phyloP scores from a whole-genome alignment of 2,888 invertebrate species.

The Eucera pruinosa region DNA sequence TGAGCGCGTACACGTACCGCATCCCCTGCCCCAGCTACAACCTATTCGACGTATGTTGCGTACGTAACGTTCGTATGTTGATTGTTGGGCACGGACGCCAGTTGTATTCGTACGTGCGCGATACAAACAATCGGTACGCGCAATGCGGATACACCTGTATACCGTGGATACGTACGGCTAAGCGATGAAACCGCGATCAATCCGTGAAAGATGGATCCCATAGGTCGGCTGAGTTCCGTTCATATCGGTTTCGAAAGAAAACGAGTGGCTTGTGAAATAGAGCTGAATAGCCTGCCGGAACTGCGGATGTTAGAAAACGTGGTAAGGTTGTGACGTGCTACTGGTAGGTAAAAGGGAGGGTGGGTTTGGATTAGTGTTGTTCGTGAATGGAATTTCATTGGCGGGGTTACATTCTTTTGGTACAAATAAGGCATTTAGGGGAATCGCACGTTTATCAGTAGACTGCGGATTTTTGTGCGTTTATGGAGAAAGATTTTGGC shows the following conservation, averaged over 20 bases:
- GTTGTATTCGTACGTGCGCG: constrained; percentile 48
- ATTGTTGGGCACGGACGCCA: constrained; percentile 40
- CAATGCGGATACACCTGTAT: constrained; percentile 53
- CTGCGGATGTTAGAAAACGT: not conserved
- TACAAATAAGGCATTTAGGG: too few species aligned
- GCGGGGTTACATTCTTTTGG: too few species aligned
- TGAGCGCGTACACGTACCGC: constrained; percentile 60
- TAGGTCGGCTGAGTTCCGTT: not conserved
- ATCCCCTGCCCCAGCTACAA: not conserved
- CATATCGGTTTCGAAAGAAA: not conserved
- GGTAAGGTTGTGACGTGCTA: too few species aligned
- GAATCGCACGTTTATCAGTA: too few species aligned
- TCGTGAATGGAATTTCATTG: too few species aligned
- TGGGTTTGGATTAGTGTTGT: too few species aligned
- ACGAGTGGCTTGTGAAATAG: not conserved
- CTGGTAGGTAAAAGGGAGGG: too few species aligned
- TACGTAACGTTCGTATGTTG: constrained; percentile 41
- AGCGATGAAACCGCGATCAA: constrained; percentile 63
- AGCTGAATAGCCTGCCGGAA: too few species aligned
- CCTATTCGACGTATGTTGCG: constrained; percentile 45
- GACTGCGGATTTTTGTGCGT: too few species aligned
- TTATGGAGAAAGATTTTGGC: too few species aligned
- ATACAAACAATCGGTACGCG: constrained; percentile 56
- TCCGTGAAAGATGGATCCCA: constrained; percentile 41
- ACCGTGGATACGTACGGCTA: constrained; percentile 1